A percentile compares a stretch with the other conserved stretches of the same genome.
Evolutionary conservation across 2,888 invertebrate species (phyloP).

Genomic region (Rotaria sp.): DNA sequence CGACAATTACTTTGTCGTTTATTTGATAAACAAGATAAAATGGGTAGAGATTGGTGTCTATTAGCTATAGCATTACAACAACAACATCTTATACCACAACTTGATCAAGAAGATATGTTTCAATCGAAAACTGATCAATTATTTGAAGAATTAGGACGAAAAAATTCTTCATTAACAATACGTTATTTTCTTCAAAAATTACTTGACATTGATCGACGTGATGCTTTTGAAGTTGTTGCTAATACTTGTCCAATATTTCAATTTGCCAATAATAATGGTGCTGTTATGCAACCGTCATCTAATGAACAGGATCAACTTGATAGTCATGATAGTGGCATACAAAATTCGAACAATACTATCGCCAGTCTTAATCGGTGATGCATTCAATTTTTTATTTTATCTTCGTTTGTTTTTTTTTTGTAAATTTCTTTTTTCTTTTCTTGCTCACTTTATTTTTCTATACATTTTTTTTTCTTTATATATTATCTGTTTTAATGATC

Average conservation of each 20-base stretch:
- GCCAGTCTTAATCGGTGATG: constrained; percentile 14
- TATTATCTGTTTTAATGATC: neutral
- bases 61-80: constrained; percentile 59
- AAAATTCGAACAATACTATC: constrained; percentile 39
- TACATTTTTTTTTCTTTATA: constrained; percentile 9
- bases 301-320: constrained; percentile 22
- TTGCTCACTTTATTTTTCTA: constrained; percentile 6
- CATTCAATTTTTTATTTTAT: neutral
- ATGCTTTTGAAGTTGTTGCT: constrained; percentile 33
- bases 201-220: constrained; percentile 33
- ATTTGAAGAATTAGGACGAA: constrained; percentile 28
- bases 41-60: constrained; percentile 61
- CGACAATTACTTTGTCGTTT: constrained; percentile 57
- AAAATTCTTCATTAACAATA: constrained; percentile 25
- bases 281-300: constrained; percentile 35
- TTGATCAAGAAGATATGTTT: constrained; percentile 48
- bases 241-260: constrained; percentile 32
- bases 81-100: constrained; percentile 59
- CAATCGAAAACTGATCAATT: constrained; percentile 31
- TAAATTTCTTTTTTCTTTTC: neutral
- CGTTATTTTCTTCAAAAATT: constrained; percentile 31
- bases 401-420: neutral
- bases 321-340: constrained; percentile 39
- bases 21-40: constrained; percentile 59
- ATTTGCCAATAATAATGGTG: constrained; percentile 10